Conservation (phyloP, 2,797 vertebrate species). For the Alauda arvensis region DNA sequence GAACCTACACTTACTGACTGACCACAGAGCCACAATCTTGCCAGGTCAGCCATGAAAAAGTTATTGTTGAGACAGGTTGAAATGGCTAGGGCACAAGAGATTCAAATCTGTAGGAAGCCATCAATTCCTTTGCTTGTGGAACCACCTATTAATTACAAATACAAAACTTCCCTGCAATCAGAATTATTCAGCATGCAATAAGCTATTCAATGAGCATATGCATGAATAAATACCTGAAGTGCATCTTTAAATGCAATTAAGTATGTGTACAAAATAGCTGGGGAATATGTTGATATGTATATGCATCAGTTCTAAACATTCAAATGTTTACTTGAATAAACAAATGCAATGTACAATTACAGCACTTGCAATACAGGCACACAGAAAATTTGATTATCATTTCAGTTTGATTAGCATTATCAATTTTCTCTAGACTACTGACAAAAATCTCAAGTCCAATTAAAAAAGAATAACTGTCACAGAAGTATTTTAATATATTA, state of each 20-base stretch:
- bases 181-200: neutral
- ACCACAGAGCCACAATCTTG: neutral
- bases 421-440: neutral
- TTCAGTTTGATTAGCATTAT: slow-evolving; percentile 8
- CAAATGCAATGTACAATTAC: neutral
- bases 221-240: slow-evolving; percentile 23
- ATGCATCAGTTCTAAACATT: neutral
- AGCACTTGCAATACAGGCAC: neutral
- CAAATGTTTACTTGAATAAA: slow-evolving; percentile 26
- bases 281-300: neutral
- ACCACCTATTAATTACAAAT: neutral
- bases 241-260: slow-evolving; percentile 21
- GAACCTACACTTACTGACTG: neutral
- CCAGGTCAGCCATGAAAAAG: neutral
- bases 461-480: neutral
- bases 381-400: neutral
- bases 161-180: neutral
- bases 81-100: neutral
- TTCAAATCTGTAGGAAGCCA: neutral
- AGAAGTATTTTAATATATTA: neutral
- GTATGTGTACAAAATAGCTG: neutral
- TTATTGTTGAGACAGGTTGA: neutral
- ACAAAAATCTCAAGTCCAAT: slow-evolving; percentile 2
- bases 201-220: neutral
- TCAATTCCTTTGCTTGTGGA: neutral